Evolutionary conservation across 1,140 invertebrate genomes (phyloP), one percentile per base, ranked within the genome.

Genomic region (Polypedilum vanderplanki): DNA sequence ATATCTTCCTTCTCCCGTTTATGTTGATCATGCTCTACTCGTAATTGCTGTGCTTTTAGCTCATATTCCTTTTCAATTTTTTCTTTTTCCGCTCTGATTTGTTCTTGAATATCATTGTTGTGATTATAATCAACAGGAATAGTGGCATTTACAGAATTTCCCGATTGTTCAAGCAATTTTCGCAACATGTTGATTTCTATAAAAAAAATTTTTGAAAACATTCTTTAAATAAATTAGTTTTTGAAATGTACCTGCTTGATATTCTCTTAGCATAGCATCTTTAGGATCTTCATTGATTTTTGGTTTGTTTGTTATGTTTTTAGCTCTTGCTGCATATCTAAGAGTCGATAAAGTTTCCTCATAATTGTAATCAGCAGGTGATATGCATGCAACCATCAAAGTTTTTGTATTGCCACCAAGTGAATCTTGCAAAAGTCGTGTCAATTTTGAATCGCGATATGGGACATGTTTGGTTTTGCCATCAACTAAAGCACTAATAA

Each of bases 321-420:
- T 95, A 5, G 95, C 96, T 77, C 96, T 85, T 77, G 95, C 94
- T 0, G 95, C 95, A 81, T 92, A 95, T 75, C 93, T 85, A 5
- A 98, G 81, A 0, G 95, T 98, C 12, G 91, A 93, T 8, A 97
- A 80, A 0, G 95, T 95, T 83, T 98, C 96, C 77, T 97, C 94
- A 76, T 91, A 95, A 80, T 97, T 96, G 78, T 91, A 90, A 79
- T 93, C 89, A 8, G 93, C 92, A 0, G 95, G 95, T 57, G 93
- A 95, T 0, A 98, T 86, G 80, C 95, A 97, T 0, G 95, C 95
- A 40, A 98, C 91, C 95, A 98, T 98, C 33, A 97, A 81, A 0
- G 96, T 98, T 80, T 95, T 93, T 0, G 95, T 95, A 81, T 98
- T 98, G 0, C 95, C 95, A 7, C 95, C 96, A 0, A 98, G 83